These are phyloP conservation scores for Drosophila pseudoobscura DNA, from an alignment of 1,140 invertebrate genomes.

Conservation along the genomic window DNA sequence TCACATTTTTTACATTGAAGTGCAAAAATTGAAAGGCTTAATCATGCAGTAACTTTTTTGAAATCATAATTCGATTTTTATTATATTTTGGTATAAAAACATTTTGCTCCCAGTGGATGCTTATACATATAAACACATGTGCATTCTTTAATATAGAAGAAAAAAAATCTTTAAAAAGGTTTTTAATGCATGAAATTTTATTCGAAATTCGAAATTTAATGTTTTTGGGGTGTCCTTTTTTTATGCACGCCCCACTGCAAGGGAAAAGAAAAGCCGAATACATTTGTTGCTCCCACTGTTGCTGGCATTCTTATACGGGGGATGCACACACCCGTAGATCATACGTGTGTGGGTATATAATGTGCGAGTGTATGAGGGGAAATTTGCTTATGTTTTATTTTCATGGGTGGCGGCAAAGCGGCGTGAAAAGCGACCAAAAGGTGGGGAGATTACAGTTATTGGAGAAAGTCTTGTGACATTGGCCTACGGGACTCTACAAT, in stretches of 20 bases:
- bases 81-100: too few species aligned
- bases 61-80: too few species aligned
- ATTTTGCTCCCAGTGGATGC: not conserved
- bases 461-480: too few species aligned
- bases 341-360: not conserved
- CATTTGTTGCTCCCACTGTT: slow-evolving; percentile 42
- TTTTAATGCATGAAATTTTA: slow-evolving; percentile 32
- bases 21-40: too few species aligned
- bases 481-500: too few species aligned
- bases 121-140: too few species aligned
- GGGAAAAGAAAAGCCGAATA: slow-evolving; percentile 2
- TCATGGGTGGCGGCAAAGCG: slow-evolving; percentile 71
- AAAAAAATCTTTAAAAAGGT: slow-evolving; percentile 38
- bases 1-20: too few species aligned
- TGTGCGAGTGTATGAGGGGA: slow-evolving; percentile 2
- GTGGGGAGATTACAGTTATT: not conserved
- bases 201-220: slow-evolving; percentile 73
- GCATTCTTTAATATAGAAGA: not conserved
- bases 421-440: slow-evolving; percentile 58
- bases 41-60: too few species aligned
- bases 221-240: slow-evolving; percentile 50
- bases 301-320: slow-evolving; percentile 20
- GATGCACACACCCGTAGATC: slow-evolving; percentile 3
- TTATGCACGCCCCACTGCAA: slow-evolving; percentile 52
- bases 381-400: slow-evolving; percentile 60